Evolutionary conservation across 2,797 vertebrate genomes (phyloP).

Genomic region (Oryzias sinensis): DNA sequence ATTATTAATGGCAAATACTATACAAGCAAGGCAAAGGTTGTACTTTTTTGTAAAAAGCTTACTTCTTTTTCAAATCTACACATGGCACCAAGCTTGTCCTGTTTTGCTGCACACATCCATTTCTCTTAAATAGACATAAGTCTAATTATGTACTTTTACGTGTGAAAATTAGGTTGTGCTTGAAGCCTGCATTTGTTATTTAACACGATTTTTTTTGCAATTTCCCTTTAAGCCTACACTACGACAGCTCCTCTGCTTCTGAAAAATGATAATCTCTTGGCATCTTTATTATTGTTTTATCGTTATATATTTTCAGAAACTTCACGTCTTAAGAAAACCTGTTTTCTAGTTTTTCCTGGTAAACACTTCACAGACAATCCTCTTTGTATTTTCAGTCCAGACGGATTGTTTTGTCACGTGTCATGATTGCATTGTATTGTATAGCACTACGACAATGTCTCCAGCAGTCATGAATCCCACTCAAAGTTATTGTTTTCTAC

Average conservation of each 20-base stretch:
- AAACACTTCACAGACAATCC: constrained; percentile 14
- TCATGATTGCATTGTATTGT: constrained; percentile 19
- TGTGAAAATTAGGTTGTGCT: too few relatives aligned
- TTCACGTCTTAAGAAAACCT: constrained; percentile 18
- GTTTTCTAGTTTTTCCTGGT: neutral
- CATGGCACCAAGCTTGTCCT: too few relatives aligned
- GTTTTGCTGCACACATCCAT: too few relatives aligned
- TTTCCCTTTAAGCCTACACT: constrained; percentile 11
- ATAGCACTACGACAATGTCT: constrained; percentile 17
- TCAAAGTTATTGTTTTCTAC: constrained; percentile 24
- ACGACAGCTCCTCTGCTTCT: constrained; percentile 5
- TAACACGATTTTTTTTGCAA: constrained; percentile 14
- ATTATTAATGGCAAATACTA: too few relatives aligned
- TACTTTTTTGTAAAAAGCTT: too few relatives aligned
- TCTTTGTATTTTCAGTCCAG: constrained; percentile 15
- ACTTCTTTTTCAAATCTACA: too few relatives aligned
- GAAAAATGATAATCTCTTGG: constrained; percentile 21
- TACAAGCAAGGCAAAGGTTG: too few relatives aligned
- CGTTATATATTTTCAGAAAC: constrained; percentile 12
- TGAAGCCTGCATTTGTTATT: too few relatives aligned
- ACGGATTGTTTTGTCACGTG: constrained; percentile 10
- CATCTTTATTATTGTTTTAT: constrained; percentile 21
- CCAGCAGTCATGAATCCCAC: constrained; percentile 11
- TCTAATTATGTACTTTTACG: too few relatives aligned
- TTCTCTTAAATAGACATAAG: too few relatives aligned